Percentiles rank a stretch among this genome's conserved stretches.
Conservation (phyloP, 2,797 vertebrate genomes). For the Hylomyscus alleni region DNA sequence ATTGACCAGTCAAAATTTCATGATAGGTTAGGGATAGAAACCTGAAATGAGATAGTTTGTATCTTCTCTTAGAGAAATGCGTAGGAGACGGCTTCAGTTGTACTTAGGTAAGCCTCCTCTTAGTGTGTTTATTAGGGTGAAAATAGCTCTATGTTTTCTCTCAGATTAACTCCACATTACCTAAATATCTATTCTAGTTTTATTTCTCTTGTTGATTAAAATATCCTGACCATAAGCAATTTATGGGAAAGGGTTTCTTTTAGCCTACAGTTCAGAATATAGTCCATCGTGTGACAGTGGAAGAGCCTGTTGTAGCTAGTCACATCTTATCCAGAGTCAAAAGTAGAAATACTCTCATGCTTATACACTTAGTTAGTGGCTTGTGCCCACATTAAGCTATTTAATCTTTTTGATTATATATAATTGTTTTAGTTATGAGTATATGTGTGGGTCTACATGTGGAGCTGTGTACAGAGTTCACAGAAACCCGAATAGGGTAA, state of each 20-base stretch:
- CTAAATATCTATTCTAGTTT: not conserved
- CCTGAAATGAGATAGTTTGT: not conserved
- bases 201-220: not conserved
- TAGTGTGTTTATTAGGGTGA: not conserved
- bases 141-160: not conserved
- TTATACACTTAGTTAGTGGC: not conserved
- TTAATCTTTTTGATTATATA: not conserved
- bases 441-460: not conserved
- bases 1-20: not conserved
- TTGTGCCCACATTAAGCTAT: not conserved
- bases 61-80: not conserved
- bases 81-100: not conserved
- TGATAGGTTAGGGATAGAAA: not conserved
- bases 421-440: not conserved
- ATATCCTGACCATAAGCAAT: not conserved
- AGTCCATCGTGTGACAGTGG: not conserved
- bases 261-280: not conserved
- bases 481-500: not conserved
- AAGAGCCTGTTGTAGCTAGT: not conserved
- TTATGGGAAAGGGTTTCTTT: not conserved
- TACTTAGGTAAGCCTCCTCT: not conserved
- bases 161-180: not conserved
- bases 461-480: not conserved
- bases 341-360: not conserved
- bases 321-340: not conserved